A percentile compares a stretch with the other conserved stretches of the same genome.
Conservation (phyloP, 2,888 invertebrate genomes). For the Diplolepis rosae region DNA sequence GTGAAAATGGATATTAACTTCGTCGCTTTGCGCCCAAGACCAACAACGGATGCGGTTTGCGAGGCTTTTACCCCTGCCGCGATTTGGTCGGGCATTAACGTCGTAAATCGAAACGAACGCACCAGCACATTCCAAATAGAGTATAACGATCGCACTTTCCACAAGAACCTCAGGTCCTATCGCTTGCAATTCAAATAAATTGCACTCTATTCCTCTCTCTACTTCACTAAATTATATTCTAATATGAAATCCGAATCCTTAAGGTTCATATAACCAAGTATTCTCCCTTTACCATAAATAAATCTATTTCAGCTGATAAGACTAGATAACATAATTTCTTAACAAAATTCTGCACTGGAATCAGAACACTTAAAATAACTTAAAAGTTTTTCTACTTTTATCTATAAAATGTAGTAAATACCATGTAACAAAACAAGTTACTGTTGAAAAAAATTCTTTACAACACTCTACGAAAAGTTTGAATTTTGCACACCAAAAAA, state of each 20-base stretch:
- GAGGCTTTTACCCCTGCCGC: constrained; percentile 50
- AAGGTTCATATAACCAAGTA: not conserved
- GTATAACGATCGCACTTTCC: constrained; percentile 29
- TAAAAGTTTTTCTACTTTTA: no score
- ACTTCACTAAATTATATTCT: constrained; percentile 12
- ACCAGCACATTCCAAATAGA: constrained; percentile 37
- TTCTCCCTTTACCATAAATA: not conserved
- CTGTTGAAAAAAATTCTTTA: no score
- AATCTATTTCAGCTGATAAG: not conserved
- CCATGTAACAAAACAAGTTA: no score
- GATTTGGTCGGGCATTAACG: constrained; percentile 44
- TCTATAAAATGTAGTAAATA: no score
- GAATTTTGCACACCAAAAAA: no score
- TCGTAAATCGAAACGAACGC: constrained; percentile 48
- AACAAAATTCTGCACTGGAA: no score
- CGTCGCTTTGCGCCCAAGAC: constrained; percentile 47
- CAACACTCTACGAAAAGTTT: no score
- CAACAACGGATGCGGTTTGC: constrained; percentile 50
- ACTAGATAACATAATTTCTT: not conserved
- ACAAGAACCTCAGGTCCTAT: constrained; percentile 34
- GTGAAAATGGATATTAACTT: constrained; percentile 56
- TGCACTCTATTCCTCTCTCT: constrained; percentile 21
- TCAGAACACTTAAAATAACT: no score
- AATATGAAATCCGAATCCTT: constrained; percentile 23
- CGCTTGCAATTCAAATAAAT: constrained; percentile 30